phyloP scores from a whole-genome alignment of 2,888 invertebrate genomes.

The Malthinus seriepunctatus region DNA sequence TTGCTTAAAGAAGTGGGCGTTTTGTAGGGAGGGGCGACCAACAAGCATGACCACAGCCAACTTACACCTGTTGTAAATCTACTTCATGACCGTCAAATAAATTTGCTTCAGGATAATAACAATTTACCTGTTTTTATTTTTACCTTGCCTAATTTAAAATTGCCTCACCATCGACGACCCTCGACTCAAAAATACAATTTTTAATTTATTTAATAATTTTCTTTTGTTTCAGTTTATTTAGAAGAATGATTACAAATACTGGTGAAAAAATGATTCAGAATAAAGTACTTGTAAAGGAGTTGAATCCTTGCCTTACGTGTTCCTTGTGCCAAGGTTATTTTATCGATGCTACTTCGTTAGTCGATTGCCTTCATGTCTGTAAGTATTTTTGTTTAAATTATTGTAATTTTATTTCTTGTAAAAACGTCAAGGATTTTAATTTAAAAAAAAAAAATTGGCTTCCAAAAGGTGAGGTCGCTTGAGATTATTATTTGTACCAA shows the following conservation, averaged over 20 bases:
- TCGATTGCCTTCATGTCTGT: conserved; percentile 95
- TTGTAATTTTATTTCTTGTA: too few species aligned
- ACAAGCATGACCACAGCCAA: conserved; percentile 35
- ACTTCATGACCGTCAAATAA: conserved; percentile 29
- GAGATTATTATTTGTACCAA: too few species aligned
- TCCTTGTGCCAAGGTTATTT: conserved; percentile 89
- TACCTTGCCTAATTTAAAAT: conserved; percentile 16
- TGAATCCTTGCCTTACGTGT: conserved; percentile 88
- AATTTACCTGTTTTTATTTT: conserved; percentile 6
- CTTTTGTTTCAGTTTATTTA: conserved; percentile 11
- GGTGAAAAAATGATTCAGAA: not conserved
- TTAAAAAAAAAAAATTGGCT: too few species aligned
- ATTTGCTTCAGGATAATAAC: conserved; percentile 12
- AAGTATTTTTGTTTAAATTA: conserved; percentile 56
- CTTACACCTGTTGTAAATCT: conserved; percentile 34
- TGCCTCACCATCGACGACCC: too few species aligned
- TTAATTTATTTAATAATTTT: not conserved
- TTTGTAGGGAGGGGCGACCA: conserved; percentile 33
- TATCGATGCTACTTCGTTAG: conserved; percentile 92
- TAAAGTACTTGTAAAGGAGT: conserved; percentile 65
- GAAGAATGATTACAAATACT: not conserved
- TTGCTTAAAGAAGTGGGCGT: conserved; percentile 37
- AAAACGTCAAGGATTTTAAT: too few species aligned
- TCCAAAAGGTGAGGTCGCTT: too few species aligned
- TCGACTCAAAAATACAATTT: not conserved